Evolutionary conservation across 1,140 invertebrate species (phyloP).

Genomic region (Micrasema minimum): DNA sequence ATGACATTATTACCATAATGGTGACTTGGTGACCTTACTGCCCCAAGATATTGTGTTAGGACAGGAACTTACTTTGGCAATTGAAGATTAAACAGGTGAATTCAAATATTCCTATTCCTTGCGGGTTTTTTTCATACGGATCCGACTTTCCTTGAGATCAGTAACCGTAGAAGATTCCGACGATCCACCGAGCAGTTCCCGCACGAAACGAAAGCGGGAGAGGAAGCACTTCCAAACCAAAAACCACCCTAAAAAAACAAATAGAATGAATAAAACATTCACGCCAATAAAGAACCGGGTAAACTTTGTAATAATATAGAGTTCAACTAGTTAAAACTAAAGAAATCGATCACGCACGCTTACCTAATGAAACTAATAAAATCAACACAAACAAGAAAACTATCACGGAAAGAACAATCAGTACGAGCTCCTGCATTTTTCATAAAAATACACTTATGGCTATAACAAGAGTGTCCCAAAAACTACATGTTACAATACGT

Average conservation of each 20-base stretch:
- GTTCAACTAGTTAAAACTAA: background rate
- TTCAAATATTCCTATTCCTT: slow-evolving; percentile 65
- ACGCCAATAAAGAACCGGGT: no score
- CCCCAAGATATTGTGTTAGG: background rate
- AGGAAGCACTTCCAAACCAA: slow-evolving; percentile 91
- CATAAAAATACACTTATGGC: slow-evolving; percentile 27
- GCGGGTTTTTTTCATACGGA: slow-evolving; percentile 69
- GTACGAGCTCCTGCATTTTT: slow-evolving; percentile 45
- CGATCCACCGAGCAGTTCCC: slow-evolving; percentile 83
- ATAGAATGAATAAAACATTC: background rate
- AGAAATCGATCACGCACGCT: slow-evolving; percentile 11
- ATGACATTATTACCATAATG: background rate
- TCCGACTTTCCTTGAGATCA: slow-evolving; percentile 67
- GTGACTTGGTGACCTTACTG: background rate
- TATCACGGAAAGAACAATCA: slow-evolving; percentile 41
- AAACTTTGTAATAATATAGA: no score
- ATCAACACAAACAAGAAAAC: slow-evolving; percentile 43
- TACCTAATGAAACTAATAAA: slow-evolving; percentile 46
- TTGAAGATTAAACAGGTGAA: background rate
- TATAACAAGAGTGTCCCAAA: slow-evolving; percentile 15
- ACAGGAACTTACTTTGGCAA: background rate
- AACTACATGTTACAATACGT: slow-evolving; percentile 29
- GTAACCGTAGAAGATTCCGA: slow-evolving; percentile 65
- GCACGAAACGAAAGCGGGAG: slow-evolving; percentile 85
- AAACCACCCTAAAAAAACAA: slow-evolving; percentile 80